Evolutionary conservation across 2,888 invertebrate genomes (phyloP).

Genomic region (Lordiphosa fenestrarum): DNA sequence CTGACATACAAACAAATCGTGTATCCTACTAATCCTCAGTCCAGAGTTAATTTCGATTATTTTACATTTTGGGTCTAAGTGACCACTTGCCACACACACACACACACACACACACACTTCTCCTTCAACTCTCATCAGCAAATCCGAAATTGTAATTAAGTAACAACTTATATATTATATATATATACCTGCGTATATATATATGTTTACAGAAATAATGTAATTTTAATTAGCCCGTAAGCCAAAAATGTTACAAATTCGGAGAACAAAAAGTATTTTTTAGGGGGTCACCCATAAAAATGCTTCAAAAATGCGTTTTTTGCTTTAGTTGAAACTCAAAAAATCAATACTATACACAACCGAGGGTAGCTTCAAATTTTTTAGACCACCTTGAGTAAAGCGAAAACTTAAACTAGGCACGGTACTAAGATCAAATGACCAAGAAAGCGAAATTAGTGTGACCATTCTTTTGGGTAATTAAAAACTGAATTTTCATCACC

Average conservation of each 20-base stretch:
- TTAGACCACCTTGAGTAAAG: no score
- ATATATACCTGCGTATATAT: slow-evolving; percentile 18
- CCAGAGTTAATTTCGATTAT: slow-evolving; percentile 35
- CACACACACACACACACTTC: slow-evolving; percentile 72
- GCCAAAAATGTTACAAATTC: slow-evolving; percentile 43
- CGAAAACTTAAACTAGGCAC: no score
- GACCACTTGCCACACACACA: slow-evolving; percentile 64
- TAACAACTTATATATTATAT: slow-evolving; percentile 38
- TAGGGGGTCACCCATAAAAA: no score
- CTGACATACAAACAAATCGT: slow-evolving; percentile 65
- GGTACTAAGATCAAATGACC: no score
- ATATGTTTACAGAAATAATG: slow-evolving; percentile 36
- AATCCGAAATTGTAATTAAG: slow-evolving; percentile 32
- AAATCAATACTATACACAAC: no score
- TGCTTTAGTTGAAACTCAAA: no score
- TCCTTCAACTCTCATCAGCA: slow-evolving; percentile 52
- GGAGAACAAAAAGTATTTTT: slow-evolving; percentile 23
- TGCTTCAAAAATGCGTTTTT: no score
- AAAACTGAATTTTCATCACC: no score
- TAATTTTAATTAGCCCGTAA: slow-evolving; percentile 66
- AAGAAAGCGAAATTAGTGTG: no score
- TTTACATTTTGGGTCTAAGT: slow-evolving; percentile 47
- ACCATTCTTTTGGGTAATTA: no score
- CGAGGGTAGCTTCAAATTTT: no score
- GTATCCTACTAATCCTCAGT: slow-evolving; percentile 57